Evolutionary conservation across 2,113 vertebrate species (phyloP).

Genomic region (Hippocampus zosterae): DNA sequence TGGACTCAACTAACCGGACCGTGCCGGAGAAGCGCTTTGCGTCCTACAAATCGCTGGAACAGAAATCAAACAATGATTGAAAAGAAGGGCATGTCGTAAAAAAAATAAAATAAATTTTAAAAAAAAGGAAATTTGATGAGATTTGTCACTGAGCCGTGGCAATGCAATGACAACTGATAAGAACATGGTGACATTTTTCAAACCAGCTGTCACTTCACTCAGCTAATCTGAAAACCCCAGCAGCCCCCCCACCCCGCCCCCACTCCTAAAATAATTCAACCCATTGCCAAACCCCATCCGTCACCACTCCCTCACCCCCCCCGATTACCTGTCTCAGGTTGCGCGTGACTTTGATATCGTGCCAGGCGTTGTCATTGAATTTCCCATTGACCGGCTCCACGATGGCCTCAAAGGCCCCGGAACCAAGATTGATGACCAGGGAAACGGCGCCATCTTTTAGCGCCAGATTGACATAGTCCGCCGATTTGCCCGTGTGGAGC

Average conservation of each 20-base stretch:
- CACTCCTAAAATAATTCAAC: conserved; percentile 18
- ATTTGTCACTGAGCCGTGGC: conserved; percentile 48
- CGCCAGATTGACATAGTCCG: conserved; percentile 97
- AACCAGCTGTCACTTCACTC: conserved; percentile 29
- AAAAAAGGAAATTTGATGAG: conserved; percentile 26
- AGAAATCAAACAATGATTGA: conserved; percentile 39
- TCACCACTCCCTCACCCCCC: conserved; percentile 35
- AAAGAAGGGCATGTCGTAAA: conserved; percentile 27
- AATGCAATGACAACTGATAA: conserved; percentile 68
- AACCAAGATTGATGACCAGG: conserved; percentile 96
- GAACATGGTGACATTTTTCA: conserved; percentile 55
- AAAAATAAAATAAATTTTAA: too few species aligned
- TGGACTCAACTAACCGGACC: neutral
- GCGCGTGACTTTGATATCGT: conserved; percentile 98
- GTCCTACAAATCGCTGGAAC: conserved; percentile 5
- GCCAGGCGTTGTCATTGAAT: conserved; percentile 98
- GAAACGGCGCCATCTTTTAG: conserved; percentile 95
- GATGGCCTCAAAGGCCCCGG: conserved; percentile 96
- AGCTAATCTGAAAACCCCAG: conserved; percentile 35
- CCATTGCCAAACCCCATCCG: conserved; percentile 38
- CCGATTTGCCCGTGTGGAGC: conserved; percentile 97
- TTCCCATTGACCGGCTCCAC: conserved; percentile 97
- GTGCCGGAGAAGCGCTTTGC: conserved; percentile 13
- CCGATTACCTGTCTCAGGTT: conserved; percentile 98
- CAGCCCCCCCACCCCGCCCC: neutral